phyloP scores from a whole-genome alignment of 2,113 vertebrate species.

The Pelvicachromis taeniatus region DNA sequence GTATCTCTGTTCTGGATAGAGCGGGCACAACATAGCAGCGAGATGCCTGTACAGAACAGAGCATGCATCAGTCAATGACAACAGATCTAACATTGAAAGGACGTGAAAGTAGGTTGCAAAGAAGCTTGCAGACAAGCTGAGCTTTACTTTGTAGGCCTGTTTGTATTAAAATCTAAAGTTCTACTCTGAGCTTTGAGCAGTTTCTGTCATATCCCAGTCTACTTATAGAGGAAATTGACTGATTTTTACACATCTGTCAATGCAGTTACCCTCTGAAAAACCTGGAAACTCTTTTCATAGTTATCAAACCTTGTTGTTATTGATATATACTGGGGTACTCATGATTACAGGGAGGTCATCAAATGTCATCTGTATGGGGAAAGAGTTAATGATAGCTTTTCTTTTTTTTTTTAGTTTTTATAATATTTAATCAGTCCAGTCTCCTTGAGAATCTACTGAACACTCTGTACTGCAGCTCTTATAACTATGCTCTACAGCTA shows the following conservation, averaged over 20 bases:
- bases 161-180: not conserved
- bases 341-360: fast-evolving
- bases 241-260: not conserved
- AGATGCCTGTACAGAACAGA: not conserved
- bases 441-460: not conserved
- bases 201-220: not conserved
- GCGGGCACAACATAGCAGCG: not conserved
- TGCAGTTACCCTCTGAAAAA: not conserved
- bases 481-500: not conserved
- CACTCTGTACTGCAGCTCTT: not conserved
- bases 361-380: not conserved
- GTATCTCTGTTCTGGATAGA: not conserved
- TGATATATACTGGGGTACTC: not conserved
- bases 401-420: not conserved
- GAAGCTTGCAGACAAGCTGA: not conserved
- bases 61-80: not conserved
- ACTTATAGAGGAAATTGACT: fast-evolving
- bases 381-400: not conserved
- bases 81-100: not conserved
- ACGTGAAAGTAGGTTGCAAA: not conserved
- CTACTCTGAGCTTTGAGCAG: not conserved
- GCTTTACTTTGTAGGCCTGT: not conserved
- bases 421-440: not conserved
- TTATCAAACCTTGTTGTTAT: fast-evolving
- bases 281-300: not conserved